Base-by-base conservation (phyloP, 2,113 vertebrate species). In the Corydoras maculifer region DNA sequence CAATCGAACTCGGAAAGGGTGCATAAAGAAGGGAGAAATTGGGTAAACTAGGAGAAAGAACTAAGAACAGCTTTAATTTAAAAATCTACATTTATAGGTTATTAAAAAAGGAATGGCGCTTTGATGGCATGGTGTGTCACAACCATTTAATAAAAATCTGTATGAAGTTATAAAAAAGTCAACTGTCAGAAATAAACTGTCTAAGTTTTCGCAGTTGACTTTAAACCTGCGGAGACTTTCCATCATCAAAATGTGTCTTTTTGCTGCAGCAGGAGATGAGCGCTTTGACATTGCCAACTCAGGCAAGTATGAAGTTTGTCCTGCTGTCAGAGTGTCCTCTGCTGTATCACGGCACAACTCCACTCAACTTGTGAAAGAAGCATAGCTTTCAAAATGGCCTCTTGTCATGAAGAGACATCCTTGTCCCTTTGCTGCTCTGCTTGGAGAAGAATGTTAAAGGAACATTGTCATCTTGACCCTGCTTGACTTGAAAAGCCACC, bases 1-100 rank as follows among this genome's bases (percentile, higher is more conserved):
- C 85, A 89, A 90, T 91, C 90, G 90, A 87, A 88, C 86, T 79
- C 80, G 82, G 84, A 88, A 88, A 88, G 86, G 85, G 84, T 84
- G 87, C 84, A 79, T 89, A 84, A 88, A 90, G 88, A 85, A 80
- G 81, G 73, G 82, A 57, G 79, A 71, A 30, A 65, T 69, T 66
- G 63, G 14, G 53, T 64, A 25, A 48, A n/a, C 30, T 11, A 70
- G 70, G 29, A 32, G 70, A 9, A 12, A 51, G 58, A 12, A 43
- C n/a, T 54, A 66, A 69, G 25, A 14, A 55, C 9, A 25, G 18
- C 18, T 25, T 25, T 25, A 64, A 64, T 68, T 61, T 50, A 70
- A 58, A 25, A 25, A 25, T 25, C 2, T 25, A 25, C 18, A 25
- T 1, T 25, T 25, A 25, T 25, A 25, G 18, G 18, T 25, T 25